Percentiles rank a stretch among this genome's conserved stretches.
Conservation (phyloP, 2,888 invertebrate genomes). For the Lacanobia oleracea region DNA sequence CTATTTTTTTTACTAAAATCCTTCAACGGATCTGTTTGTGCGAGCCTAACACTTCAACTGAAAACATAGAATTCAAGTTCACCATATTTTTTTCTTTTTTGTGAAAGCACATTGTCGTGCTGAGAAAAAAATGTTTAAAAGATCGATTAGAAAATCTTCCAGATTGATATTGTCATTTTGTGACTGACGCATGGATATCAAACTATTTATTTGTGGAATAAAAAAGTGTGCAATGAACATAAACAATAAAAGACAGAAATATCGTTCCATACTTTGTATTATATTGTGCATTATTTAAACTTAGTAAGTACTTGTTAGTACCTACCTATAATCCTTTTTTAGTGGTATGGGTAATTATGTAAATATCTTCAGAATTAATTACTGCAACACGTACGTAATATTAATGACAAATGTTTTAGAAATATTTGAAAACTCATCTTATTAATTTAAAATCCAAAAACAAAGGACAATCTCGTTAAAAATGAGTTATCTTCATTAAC, state of each 20-base stretch:
- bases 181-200: no score
- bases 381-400: neutral
- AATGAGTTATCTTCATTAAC: conserved; percentile 18
- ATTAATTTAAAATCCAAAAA: conserved; percentile 16
- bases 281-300: conserved; percentile 49
- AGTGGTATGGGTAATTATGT: conserved; percentile 48
- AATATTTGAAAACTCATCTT: conserved; percentile 1
- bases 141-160: no score
- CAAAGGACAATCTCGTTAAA: neutral
- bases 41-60: no score
- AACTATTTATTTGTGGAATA: neutral
- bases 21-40: no score
- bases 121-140: no score
- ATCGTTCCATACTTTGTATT: conserved; percentile 21
- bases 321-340: conserved; percentile 21
- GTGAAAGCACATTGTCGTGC: no score
- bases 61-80: no score
- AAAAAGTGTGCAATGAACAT: conserved; percentile 5
- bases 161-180: no score
- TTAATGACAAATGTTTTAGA: conserved; percentile 10
- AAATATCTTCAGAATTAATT: conserved; percentile 31
- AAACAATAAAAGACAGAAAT: conserved; percentile 23
- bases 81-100: no score
- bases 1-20: no score
- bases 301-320: conserved; percentile 19